These are phyloP conservation scores for Pangasius mekongensis DNA, from an alignment of 2,797 vertebrate genomes.

Conservation along the genomic window DNA sequence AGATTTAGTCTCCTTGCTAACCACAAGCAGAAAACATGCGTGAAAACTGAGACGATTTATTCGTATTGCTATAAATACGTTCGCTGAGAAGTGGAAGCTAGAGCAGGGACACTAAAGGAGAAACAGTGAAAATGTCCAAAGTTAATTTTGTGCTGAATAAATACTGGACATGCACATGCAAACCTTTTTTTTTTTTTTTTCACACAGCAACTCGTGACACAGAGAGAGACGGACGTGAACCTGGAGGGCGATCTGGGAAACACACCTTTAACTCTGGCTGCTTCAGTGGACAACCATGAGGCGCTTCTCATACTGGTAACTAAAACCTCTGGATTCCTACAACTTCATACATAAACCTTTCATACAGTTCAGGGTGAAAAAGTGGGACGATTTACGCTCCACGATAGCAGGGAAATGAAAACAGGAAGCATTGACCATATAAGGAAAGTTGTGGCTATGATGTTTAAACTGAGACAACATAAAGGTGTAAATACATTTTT, in stretches of 20 bases:
- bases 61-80: neutral
- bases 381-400: neutral
- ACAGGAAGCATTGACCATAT: constrained; percentile 19
- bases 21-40: neutral
- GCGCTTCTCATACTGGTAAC: constrained; percentile 79
- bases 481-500: neutral
- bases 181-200: neutral
- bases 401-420: neutral
- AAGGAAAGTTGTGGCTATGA: neutral
- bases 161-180: neutral
- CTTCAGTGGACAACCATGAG: constrained; percentile 81
- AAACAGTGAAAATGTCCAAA: neutral
- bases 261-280: constrained; percentile 78
- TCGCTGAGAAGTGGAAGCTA: neutral
- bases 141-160: neutral
- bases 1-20: neutral
- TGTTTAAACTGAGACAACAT: neutral
- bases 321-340: neutral
- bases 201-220: constrained; percentile 75
- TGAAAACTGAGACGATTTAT: neutral
- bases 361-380: neutral
- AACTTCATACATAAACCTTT: neutral
- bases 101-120: neutral
- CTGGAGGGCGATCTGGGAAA: constrained; percentile 84
- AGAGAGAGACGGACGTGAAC: constrained; percentile 75